A percentile compares a stretch with the other conserved stretches of the same genome.
Evolutionary conservation across 53 echinoderm and acorn worm genomes (phyloP).

Genomic region (Apostichopus leukothele): DNA sequence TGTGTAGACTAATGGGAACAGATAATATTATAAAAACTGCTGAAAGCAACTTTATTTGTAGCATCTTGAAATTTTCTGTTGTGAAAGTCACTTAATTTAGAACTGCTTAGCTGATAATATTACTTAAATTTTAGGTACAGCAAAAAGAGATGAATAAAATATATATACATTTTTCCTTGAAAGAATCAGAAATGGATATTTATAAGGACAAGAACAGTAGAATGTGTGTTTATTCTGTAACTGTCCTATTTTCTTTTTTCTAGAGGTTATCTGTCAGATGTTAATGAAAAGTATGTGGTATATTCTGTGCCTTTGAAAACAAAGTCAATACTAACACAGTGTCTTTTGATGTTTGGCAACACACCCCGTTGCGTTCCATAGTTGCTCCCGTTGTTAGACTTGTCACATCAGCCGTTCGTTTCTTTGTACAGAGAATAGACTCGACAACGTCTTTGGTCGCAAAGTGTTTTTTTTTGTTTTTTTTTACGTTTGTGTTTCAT

Average conservation of each 20-base stretch:
- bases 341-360: neutral
- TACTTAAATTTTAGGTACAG: neutral
- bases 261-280: neutral
- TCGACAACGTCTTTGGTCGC: too few relatives aligned
- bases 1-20: too few relatives aligned
- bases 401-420: neutral
- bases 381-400: neutral
- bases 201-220: constrained; percentile 19
- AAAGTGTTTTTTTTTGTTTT: too few relatives aligned
- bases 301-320: constrained; percentile 10
- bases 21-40: too few relatives aligned
- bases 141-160: neutral
- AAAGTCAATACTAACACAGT: constrained; percentile 14
- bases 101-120: neutral
- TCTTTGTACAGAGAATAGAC: too few relatives aligned
- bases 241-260: too few relatives aligned
- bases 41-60: too few relatives aligned
- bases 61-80: too few relatives aligned
- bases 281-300: neutral
- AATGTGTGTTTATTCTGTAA: neutral
- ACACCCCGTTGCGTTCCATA: neutral
- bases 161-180: constrained; percentile 21
- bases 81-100: too few relatives aligned
- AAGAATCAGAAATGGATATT: constrained; percentile 24
- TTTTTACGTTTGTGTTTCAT: too few relatives aligned